These are phyloP conservation scores for Portevinia maculata DNA, from an alignment of 2,888 invertebrate species.

Conservation along the genomic window DNA sequence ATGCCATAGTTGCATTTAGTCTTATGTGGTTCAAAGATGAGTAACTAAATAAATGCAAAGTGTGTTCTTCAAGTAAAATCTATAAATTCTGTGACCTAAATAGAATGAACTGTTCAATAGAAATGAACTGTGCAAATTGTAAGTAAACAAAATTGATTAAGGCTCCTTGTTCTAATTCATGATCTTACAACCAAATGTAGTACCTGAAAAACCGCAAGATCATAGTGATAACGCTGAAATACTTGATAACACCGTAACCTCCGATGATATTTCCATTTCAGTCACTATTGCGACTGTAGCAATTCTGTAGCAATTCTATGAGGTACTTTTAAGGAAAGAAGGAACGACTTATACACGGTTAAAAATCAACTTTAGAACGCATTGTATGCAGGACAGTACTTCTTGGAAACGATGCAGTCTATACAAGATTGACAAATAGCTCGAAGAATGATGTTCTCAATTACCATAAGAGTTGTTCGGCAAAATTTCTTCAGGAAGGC, in stretches of 20 bases:
- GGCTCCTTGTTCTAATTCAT: neutral
- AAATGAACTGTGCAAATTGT: neutral
- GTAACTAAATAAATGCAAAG: too few species aligned
- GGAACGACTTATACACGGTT: neutral
- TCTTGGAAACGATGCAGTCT: slow-evolving; percentile 3
- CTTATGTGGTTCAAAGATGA: too few species aligned
- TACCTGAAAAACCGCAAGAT: neutral
- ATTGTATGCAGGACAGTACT: neutral
- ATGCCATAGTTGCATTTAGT: too few species aligned
- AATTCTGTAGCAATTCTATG: neutral
- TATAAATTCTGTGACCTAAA: too few species aligned
- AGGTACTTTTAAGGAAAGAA: neutral
- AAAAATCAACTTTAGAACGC: neutral
- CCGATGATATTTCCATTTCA: neutral
- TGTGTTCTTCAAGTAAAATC: too few species aligned
- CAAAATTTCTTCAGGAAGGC: neutral
- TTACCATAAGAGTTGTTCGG: too few species aligned
- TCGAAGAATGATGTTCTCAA: neutral
- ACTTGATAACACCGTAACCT: neutral
- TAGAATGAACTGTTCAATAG: neutral
- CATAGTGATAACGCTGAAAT: neutral
- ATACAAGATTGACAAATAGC: neutral
- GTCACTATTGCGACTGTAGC: neutral
- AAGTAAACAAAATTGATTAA: slow-evolving; percentile 1
- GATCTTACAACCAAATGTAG: slow-evolving; percentile 1